Conservation (phyloP, 2,113 vertebrate genomes). For the Upupa epops region DNA sequence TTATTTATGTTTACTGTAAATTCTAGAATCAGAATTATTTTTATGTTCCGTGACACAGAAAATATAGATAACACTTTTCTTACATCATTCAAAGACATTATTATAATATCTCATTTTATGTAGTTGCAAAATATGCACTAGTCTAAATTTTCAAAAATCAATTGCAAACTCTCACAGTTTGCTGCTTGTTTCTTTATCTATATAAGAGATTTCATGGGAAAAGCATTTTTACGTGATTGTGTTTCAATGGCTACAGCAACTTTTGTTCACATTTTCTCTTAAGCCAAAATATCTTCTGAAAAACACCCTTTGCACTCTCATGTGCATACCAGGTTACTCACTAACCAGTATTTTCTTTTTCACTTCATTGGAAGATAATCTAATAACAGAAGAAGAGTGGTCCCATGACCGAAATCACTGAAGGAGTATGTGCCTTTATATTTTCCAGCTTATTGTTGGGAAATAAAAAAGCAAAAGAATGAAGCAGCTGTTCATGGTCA, state of each 20-base stretch:
- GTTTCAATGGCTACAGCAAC: neutral
- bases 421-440: neutral
- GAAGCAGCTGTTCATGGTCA: neutral
- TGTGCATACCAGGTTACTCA: neutral
- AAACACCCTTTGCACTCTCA: neutral
- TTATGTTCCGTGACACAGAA: neutral
- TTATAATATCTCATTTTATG: neutral
- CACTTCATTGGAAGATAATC: neutral
- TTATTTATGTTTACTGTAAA: neutral
- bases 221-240: neutral
- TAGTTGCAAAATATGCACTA: neutral
- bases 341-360: neutral
- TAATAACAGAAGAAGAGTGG: neutral
- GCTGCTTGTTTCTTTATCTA: neutral
- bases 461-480: neutral
- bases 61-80: neutral
- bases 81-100: neutral
- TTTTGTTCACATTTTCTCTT: neutral
- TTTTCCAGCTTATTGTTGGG: neutral
- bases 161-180: neutral
- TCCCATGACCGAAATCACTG: neutral
- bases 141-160: neutral
- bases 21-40: neutral
- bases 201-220: neutral
- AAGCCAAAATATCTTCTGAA: neutral